These are phyloP conservation scores for Habrosyne pyritoides DNA, from an alignment of 2,888 invertebrate species.

Conservation along the genomic window DNA sequence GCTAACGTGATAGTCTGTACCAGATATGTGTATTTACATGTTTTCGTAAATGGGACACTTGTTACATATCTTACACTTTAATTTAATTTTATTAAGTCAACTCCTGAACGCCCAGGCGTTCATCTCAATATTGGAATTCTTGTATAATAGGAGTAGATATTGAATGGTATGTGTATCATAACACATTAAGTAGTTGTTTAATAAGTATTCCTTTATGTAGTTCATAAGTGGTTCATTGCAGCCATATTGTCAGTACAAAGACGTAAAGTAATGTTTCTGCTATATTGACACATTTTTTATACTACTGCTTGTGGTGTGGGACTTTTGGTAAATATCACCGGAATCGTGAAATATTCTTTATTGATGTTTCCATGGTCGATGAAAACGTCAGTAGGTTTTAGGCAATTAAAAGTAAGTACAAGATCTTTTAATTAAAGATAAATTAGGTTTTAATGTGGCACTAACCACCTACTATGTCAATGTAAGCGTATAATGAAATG, in stretches of 20 bases:
- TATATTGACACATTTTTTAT: slow-evolving; percentile 52
- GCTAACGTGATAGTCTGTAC: slow-evolving; percentile 55
- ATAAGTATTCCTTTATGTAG: slow-evolving; percentile 17
- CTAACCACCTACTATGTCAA: background rate
- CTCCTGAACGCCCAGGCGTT: slow-evolving; percentile 10
- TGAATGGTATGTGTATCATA: slow-evolving; percentile 15
- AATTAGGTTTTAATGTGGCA: background rate
- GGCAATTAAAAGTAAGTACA: background rate
- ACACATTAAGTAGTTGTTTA: slow-evolving; percentile 14
- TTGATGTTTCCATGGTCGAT: background rate
- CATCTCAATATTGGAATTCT: slow-evolving; percentile 10
- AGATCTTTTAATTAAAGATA: too few species aligned
- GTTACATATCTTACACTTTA: slow-evolving; percentile 80
- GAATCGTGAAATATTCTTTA: background rate
- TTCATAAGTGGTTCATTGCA: slow-evolving; percentile 31
- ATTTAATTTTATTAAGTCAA: slow-evolving; percentile 40
- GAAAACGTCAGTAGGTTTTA: background rate
- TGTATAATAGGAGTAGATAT: slow-evolving; percentile 11
- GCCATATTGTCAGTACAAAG: slow-evolving; percentile 53
- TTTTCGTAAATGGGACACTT: slow-evolving; percentile 63
- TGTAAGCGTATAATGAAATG: slow-evolving; percentile 39
- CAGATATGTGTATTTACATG: slow-evolving; percentile 64
- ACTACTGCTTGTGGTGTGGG: slow-evolving; percentile 11
- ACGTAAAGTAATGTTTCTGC: slow-evolving; percentile 48
- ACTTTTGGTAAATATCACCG: background rate